Conservation (phyloP, 2,797 vertebrate genomes). For the Neomorphus geoffroyi region DNA sequence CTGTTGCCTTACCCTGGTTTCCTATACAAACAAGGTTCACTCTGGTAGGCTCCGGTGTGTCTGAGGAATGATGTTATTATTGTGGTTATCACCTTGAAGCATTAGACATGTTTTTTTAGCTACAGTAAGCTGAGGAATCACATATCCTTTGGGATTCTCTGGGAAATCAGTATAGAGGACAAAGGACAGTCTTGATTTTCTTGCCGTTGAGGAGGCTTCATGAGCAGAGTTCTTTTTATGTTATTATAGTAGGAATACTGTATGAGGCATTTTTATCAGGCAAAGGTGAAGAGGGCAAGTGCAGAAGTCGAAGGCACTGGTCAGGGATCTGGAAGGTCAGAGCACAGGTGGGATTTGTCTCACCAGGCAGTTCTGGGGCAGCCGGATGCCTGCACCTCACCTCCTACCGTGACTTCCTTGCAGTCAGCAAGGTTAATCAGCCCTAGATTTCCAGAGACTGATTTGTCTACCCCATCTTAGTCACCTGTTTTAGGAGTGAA, state of each 20-base stretch:
- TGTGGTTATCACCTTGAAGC: conserved; percentile 30
- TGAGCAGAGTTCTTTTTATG: background rate
- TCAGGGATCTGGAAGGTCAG: conserved; percentile 1
- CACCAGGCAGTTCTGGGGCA: background rate
- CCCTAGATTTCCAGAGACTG: background rate
- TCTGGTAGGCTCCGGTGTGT: conserved; percentile 48
- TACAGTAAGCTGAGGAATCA: background rate
- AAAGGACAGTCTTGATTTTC: background rate
- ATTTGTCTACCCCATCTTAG: background rate
- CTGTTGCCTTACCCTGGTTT: background rate
- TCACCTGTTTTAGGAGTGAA: conserved; percentile 20
- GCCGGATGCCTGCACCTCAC: background rate
- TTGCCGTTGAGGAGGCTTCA: background rate
- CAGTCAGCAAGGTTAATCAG: background rate
- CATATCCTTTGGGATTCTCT: background rate
- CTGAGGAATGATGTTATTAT: conserved; percentile 44
- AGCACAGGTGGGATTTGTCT: conserved; percentile 36
- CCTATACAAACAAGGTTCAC: conserved; percentile 49
- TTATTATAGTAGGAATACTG: background rate
- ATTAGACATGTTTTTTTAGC: conserved; percentile 16
- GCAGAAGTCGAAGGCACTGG: background rate
- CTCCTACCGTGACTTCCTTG: background rate
- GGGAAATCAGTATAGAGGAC: background rate
- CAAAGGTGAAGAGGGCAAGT: conserved; percentile 3
- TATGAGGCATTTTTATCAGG: background rate